phyloP scores from a whole-genome alignment of 2,888 invertebrate species.

The Fabriciana adippe region DNA sequence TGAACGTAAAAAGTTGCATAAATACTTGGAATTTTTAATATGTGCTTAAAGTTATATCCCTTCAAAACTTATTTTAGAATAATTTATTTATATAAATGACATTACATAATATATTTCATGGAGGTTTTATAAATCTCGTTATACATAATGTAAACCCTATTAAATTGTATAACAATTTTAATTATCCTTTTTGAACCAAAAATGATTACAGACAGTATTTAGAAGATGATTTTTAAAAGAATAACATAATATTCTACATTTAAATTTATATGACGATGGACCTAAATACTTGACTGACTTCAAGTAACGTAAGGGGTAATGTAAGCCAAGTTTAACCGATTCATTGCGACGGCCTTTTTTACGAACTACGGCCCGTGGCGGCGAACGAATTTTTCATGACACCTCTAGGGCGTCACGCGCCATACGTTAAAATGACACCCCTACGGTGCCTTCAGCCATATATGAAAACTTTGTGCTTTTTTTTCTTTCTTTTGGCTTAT shows the following conservation, averaged over 20 bases:
- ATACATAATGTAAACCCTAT: constrained; percentile 7
- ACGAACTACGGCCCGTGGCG: no score
- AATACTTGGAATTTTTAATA: neutral
- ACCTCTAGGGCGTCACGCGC: no score
- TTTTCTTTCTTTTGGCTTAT: no score
- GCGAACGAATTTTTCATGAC: no score
- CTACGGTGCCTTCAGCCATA: no score
- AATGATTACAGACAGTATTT: constrained; percentile 5
- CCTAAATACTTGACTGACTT: constrained; percentile 25
- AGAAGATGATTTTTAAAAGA: constrained; percentile 8
- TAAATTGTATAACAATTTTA: constrained; percentile 20
- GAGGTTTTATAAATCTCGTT: constrained; percentile 26
- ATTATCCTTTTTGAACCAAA: constrained; percentile 13
- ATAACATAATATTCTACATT: constrained; percentile 24
- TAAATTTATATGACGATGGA: constrained; percentile 22
- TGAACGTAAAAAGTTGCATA: no score
- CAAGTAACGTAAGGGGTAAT: constrained; percentile 3
- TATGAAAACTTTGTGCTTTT: no score
- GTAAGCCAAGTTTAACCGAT: constrained; percentile 26
- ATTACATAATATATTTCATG: constrained; percentile 21
- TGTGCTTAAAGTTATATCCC: neutral
- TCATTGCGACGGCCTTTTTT: no score
- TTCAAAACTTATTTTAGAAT: constrained; percentile 25
- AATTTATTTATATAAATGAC: constrained; percentile 28
- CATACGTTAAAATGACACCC: no score